Conservation (phyloP, 1,140 invertebrate genomes). For the Colletes latitarsis region DNA sequence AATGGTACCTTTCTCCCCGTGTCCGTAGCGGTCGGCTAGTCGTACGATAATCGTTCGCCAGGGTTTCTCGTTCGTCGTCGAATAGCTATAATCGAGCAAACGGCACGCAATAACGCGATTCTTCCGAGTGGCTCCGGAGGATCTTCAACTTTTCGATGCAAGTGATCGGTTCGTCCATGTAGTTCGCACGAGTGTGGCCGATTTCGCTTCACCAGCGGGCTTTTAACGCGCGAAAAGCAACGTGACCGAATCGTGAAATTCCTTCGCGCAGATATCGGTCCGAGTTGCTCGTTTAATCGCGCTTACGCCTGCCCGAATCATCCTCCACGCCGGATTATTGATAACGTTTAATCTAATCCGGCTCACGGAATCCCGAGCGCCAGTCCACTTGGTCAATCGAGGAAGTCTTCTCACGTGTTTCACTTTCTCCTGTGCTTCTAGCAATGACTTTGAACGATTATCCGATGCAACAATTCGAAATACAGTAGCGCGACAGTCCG, state of each 20-base stretch:
- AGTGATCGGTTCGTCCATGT: not conserved
- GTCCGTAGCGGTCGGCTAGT: slow-evolving; percentile 27
- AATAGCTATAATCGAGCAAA: slow-evolving; percentile 48
- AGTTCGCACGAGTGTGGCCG: slow-evolving; percentile 26
- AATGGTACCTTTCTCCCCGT: slow-evolving; percentile 49
- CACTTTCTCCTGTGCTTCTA: slow-evolving; percentile 23
- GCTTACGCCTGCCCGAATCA: not conserved
- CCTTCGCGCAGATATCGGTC: not conserved
- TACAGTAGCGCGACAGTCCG: slow-evolving; percentile 4
- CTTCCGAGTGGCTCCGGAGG: slow-evolving; percentile 31
- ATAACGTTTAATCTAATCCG: slow-evolving; percentile 22
- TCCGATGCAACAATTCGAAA: not conserved
- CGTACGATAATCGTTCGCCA: slow-evolving; percentile 30
- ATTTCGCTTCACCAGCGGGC: slow-evolving; percentile 35
- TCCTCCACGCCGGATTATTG: not conserved
- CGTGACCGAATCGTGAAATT: slow-evolving; percentile 35
- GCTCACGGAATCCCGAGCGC: not conserved
- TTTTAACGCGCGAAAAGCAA: slow-evolving; percentile 32
- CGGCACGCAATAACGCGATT: slow-evolving; percentile 37
- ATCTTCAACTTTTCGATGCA: not conserved
- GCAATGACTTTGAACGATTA: not conserved
- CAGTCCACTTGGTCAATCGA: not conserved
- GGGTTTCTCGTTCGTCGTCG: slow-evolving; percentile 24
- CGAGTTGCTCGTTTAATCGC: not conserved
- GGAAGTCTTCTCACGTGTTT: not conserved